Conservation (phyloP, 2,797 vertebrate genomes). For the Phrynocephalus forsythii region DNA sequence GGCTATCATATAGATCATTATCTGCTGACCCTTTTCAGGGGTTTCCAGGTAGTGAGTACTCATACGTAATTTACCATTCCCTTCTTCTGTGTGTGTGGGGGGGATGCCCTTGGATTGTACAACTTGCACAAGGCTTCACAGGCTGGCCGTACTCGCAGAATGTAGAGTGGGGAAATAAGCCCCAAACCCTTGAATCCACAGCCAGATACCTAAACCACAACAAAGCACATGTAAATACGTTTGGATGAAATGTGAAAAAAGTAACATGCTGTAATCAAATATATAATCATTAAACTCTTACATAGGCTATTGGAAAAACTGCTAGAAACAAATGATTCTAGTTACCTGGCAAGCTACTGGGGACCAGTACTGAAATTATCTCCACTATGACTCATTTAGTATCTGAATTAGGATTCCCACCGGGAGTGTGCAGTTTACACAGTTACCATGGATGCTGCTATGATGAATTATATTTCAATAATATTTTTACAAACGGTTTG, state of each 20-base stretch:
- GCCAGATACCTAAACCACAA: too few species aligned
- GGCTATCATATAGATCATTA: too few species aligned
- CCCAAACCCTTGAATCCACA: too few species aligned
- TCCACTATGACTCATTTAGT: slow-evolving; percentile 48
- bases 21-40: not conserved
- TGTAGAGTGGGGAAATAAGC: too few species aligned
- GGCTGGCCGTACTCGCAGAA: too few species aligned
- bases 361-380: slow-evolving; percentile 51
- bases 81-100: too few species aligned
- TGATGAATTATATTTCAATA: slow-evolving; percentile 70
- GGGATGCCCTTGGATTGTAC: too few species aligned
- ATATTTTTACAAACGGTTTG: slow-evolving; percentile 57
- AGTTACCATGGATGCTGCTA: slow-evolving; percentile 54
- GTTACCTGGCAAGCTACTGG: slow-evolving; percentile 61
- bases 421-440: slow-evolving; percentile 26
- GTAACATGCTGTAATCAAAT: not conserved
- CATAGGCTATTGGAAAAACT: slow-evolving; percentile 57
- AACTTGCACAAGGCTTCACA: too few species aligned
- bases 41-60: too few species aligned
- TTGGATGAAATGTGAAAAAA: slow-evolving; percentile 2
- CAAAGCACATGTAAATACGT: not conserved
- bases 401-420: slow-evolving; percentile 29
- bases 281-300: slow-evolving; percentile 6
- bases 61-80: too few species aligned
- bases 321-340: slow-evolving; percentile 65